Conservation (phyloP, 1,140 invertebrate species). For the Chionoecetes opilio region DNA sequence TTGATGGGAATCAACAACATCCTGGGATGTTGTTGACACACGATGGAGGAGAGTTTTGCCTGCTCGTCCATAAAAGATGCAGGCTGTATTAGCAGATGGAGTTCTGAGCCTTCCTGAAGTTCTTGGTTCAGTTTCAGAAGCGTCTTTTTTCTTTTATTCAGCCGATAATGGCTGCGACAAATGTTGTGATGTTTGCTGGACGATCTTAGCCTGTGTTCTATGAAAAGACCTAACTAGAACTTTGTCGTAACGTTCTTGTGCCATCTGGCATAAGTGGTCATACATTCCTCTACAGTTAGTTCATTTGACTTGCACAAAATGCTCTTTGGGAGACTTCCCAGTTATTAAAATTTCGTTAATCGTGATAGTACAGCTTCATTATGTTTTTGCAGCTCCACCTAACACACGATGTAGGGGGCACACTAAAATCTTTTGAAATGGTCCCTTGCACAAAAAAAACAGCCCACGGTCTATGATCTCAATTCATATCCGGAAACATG, state of each 20-base stretch:
- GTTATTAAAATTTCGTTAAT: too few relatives aligned
- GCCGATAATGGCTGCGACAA: not conserved
- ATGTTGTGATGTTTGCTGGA: too few relatives aligned
- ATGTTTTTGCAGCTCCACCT: too few relatives aligned
- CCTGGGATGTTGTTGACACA: conserved; percentile 37
- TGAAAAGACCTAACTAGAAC: not conserved
- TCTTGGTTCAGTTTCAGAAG: not conserved
- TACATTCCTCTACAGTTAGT: conserved; percentile 37
- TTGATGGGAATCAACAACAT: too few relatives aligned
- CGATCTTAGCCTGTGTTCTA: too few relatives aligned
- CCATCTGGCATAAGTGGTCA: not conserved
- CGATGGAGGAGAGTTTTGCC: too few relatives aligned
- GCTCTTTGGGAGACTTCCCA: not conserved
- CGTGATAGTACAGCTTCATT: too few relatives aligned
- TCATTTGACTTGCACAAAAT: conserved; percentile 28
- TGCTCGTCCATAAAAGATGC: conserved; percentile 2
- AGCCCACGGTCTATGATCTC: not conserved
- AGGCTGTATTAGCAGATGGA: too few relatives aligned
- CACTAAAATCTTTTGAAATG: conserved; percentile 29
- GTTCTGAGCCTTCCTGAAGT: too few relatives aligned
- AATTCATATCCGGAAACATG: not conserved
- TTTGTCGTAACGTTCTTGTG: conserved; percentile 15
- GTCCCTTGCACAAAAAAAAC: conserved; percentile 4
- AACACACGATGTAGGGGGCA: conserved; percentile 3
- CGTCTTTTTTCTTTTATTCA: not conserved